Evolutionary conservation across 2,797 vertebrate genomes (phyloP), one percentile per base, ranked within the genome.

Genomic region (Mormyrops attenuatus): DNA sequence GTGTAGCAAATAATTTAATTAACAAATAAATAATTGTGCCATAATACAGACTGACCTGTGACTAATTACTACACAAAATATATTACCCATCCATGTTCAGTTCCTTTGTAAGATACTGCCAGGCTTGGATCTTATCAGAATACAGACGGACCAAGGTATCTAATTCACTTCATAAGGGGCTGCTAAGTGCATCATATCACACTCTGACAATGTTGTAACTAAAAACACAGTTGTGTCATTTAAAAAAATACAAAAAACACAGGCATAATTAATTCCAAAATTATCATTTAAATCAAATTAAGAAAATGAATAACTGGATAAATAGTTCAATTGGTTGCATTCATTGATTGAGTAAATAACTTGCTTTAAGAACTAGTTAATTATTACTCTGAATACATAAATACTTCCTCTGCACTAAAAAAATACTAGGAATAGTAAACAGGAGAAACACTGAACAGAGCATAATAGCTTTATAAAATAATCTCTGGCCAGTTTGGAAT

Each of bases 371-470:
- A 50, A 55, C 80, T 66, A 85, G 38, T 50, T 85, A 41, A 89
- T 50, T 49, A 47, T 89, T 52, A 38, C 77, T 82, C 88, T 84
- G 38, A 89, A 82, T 52, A 60, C 6, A 66, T 85, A 57, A 63
- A 85, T 89, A 44, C 44, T 89, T 85, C 73, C 52, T 13, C 47
- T 66, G 13, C 77, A 89, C 38, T 20, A 55, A 95, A 95, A 55
- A 89, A 38, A 94, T 94, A 92, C 91, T 93, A 95, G 95, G 93
- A 95, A 95, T 92, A 96, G 96, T 94, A 96, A 96, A 95, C 94
- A 95, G 92, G 94, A 94, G 94, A 96, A 96, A 95, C 94, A 95
- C 95, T 96, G 94, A 94, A 96, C 96, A 93, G 93, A 94, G 94
- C 88, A 95, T 94, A 95, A 95, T 94, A 93, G 95, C 94, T 95